Percentiles rank a stretch among this genome's conserved stretches.
These are phyloP conservation scores for Notarius lentiginosus DNA, from an alignment of 2,113 vertebrate species.

Conservation along the genomic window DNA sequence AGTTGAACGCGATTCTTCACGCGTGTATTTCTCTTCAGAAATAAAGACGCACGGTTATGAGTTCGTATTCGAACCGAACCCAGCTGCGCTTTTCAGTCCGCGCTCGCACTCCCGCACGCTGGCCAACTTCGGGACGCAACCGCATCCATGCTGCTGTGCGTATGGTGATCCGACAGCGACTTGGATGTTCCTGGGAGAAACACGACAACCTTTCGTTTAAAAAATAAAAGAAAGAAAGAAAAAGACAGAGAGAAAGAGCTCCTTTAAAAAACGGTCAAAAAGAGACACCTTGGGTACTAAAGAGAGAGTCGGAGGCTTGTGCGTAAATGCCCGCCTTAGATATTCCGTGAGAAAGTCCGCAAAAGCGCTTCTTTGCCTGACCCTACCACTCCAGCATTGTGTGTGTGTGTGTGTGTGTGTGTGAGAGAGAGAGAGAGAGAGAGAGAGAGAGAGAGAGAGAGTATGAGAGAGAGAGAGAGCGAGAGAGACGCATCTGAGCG, in stretches of 20 bases:
- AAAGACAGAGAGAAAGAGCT: neutral
- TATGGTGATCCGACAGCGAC: constrained; percentile 32
- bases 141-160: constrained; percentile 18
- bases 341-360: constrained; percentile 66
- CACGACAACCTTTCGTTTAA: constrained; percentile 55
- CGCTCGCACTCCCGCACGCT: neutral
- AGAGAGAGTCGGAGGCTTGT: neutral
- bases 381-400: constrained; percentile 66
- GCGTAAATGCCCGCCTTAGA: constrained; percentile 48
- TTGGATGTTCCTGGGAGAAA: constrained; percentile 53
- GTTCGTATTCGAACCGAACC: neutral
- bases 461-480: neutral
- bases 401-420: constrained; percentile 10
- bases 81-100: constrained; percentile 3
- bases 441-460: constrained; percentile 8
- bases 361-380: constrained; percentile 57
- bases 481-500: constrained; percentile 17
- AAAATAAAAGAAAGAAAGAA: neutral
- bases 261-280: neutral
- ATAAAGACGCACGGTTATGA: neutral
- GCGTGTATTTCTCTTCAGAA: neutral
- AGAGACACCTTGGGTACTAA: neutral
- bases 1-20: constrained; percentile 11
- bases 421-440: constrained; percentile 1
- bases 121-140: constrained; percentile 18